Base-by-base conservation (phyloP, 1,140 invertebrate species). In the Pseudomyrmex pallidus region DNA sequence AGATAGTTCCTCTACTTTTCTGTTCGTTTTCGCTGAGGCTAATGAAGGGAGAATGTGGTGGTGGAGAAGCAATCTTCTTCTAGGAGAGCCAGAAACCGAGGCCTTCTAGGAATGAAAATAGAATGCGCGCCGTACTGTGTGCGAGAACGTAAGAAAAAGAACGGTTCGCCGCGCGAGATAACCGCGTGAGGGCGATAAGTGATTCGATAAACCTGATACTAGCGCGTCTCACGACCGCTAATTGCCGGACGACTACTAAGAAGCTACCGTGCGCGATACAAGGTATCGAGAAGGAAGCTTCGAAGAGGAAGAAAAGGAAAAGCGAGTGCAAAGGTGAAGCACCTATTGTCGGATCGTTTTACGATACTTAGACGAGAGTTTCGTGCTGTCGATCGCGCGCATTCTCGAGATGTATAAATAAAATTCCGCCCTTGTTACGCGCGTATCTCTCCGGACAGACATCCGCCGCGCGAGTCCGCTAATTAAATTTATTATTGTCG, bases 31-130 rank as follows among this genome's bases (percentile, higher is more conserved):
- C 35, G 59, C 59, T 46, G 64, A 22, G 17, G 17, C 52, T 78
- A 59, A 78, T 56, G 76, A 78, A 78, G 52, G 74, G 52, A 68
- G 74, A 78, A 68, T 57, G 74, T 20, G 5, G 35, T 7, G 35
- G 25, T 77, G 20, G 74, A 78, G 35, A 68, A 46, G 66, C n/a
- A 46, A 78, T 70, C 63, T 68, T 68, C 74, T 68, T 78, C 52
- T 68, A 12, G 76, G 44, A 35, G 35, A 46, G 10, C 59, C 46
- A 63, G 13, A 7, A 35, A 35, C 59, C 3, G 59, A 46, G 52
- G 2, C 0, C 35, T 64, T 12, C 61, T 12, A 20, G 50, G 17
- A 59, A 78, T 46, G 64, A 70, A 59, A 57, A 68, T 56, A 70
- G 12, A 56, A 56, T 59, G 20, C 10, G 44, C 17, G 5, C 5